Evolutionary conservation across 2,113 vertebrate genomes (phyloP).

Genomic region (Callorhinus ursinus): DNA sequence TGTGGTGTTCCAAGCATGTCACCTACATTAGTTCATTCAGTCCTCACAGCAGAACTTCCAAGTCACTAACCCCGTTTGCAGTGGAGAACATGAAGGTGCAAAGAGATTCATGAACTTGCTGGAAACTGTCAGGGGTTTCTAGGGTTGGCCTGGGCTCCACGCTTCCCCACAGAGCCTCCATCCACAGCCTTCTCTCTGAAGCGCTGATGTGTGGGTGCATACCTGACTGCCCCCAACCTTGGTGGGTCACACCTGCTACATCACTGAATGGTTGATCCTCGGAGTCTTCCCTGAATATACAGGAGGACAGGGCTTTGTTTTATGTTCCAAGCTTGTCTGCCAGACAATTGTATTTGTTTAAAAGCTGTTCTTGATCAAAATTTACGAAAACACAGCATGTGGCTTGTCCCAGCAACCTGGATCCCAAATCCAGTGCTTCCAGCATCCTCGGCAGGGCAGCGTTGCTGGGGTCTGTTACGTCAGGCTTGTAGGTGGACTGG

Average conservation of each 20-base stretch:
- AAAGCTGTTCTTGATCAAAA: neutral
- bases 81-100: neutral
- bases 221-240: neutral
- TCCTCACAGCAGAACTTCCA: neutral
- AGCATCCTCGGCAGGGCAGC: neutral
- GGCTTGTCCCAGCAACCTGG: neutral
- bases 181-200: neutral
- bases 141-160: rapidly evolving
- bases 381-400: neutral
- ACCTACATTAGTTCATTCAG: rapidly evolving
- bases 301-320: neutral
- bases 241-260: neutral
- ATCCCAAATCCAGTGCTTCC: neutral
- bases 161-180: neutral
- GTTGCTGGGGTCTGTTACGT: neutral
- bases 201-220: rapidly evolving
- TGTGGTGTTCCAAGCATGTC: rapidly evolving
- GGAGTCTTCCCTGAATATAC: rapidly evolving
- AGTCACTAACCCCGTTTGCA: rapidly evolving
- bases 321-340: neutral
- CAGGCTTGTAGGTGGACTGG: neutral
- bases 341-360: neutral
- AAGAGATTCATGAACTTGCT: neutral
- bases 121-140: neutral
- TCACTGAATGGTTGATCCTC: neutral